Conservation (phyloP, 2,888 invertebrate species). For the Antheraea assamensis region DNA sequence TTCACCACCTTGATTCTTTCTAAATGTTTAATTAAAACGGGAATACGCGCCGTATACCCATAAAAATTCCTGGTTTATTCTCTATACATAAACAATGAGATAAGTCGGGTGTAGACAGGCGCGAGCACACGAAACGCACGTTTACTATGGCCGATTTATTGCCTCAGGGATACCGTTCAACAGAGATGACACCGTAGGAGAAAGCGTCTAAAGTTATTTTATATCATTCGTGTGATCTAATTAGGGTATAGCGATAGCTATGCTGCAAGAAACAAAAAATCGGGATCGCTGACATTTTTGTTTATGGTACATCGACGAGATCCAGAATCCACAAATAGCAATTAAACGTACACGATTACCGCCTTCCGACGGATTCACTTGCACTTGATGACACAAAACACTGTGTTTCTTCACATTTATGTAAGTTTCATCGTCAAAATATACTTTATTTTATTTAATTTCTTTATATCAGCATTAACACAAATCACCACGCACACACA, state of each 20-base stretch:
- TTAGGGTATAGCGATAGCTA: conserved; percentile 77
- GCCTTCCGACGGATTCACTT: conserved; percentile 79
- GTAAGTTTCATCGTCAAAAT: conserved; percentile 76
- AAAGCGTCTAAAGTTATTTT: conserved; percentile 75
- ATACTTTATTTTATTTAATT: conserved; percentile 77
- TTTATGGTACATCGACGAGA: conserved; percentile 82
- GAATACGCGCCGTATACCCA: conserved; percentile 64
- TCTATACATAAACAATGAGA: conserved; percentile 83
- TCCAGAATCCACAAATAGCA: conserved; percentile 81
- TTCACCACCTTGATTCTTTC: conserved; percentile 47
- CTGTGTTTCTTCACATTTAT: conserved; percentile 77
- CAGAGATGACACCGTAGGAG: conserved; percentile 56
- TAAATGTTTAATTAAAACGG: conserved; percentile 66
- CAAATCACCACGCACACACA: conserved; percentile 83
- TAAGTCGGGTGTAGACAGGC: conserved; percentile 78
- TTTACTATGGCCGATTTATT: conserved; percentile 78
- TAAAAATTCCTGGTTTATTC: conserved; percentile 78
- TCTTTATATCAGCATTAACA: conserved; percentile 81
- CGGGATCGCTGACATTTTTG: conserved; percentile 83
- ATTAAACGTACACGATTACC: conserved; percentile 81
- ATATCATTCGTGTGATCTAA: conserved; percentile 80
- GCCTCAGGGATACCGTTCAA: conserved; percentile 59
- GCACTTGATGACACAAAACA: conserved; percentile 79
- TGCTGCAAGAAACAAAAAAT: conserved; percentile 82
- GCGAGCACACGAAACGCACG: conserved; percentile 77